Percentiles rank a stretch among this genome's conserved stretches.
These are phyloP conservation scores for Microctenopoma steveboyesi DNA, from an alignment of 2,797 vertebrate species.

Conservation along the genomic window DNA sequence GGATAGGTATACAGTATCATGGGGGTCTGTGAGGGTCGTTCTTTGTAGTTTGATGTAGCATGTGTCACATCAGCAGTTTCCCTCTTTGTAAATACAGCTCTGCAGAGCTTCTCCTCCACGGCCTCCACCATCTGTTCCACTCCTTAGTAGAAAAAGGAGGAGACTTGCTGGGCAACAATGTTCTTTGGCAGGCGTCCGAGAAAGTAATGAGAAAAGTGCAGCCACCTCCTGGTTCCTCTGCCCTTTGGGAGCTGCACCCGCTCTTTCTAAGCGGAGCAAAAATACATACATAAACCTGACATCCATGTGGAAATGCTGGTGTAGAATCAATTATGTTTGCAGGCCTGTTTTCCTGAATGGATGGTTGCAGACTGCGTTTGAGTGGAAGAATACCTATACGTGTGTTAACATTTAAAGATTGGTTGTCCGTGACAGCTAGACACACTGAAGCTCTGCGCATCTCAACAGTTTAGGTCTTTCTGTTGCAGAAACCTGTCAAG, in stretches of 20 bases:
- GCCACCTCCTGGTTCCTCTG: conserved; percentile 17
- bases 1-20: background rate
- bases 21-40: conserved; percentile 28
- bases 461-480: conserved; percentile 7
- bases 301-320: conserved; percentile 39
- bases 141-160: conserved; percentile 37
- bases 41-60: conserved; percentile 52
- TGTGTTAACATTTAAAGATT: conserved; percentile 22
- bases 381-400: background rate
- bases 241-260: background rate
- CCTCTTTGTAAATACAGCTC: conserved; percentile 30
- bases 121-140: conserved; percentile 61
- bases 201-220: conserved; percentile 69
- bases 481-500: conserved; percentile 26
- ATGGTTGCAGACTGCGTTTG: conserved; percentile 1
- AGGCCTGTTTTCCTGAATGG: conserved; percentile 10
- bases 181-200: conserved; percentile 51
- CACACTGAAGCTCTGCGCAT: conserved; percentile 3
- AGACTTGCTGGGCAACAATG: conserved; percentile 35
- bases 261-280: background rate
- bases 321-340: conserved; percentile 29
- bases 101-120: conserved; percentile 20
- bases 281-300: background rate
- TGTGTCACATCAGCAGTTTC: conserved; percentile 60
- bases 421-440: conserved; percentile 26